Conservation (phyloP, 2,113 vertebrate species). For the Menidia beryllina region DNA sequence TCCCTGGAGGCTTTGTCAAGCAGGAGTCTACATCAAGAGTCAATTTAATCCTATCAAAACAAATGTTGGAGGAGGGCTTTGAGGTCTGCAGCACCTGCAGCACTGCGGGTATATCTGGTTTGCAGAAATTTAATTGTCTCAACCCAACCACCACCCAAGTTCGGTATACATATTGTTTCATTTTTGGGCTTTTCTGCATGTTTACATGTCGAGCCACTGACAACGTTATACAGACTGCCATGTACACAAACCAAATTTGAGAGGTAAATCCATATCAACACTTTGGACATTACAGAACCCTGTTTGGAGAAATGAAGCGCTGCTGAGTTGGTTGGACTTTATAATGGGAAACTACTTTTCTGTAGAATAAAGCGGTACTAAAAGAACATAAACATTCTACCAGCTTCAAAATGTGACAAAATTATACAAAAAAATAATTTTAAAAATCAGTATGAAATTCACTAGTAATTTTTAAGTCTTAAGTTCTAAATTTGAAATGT, state of each 20-base stretch:
- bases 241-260: conserved; percentile 47
- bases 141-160: conserved; percentile 39
- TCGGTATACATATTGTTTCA: conserved; percentile 54
- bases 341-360: conserved; percentile 25
- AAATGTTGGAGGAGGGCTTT: conserved; percentile 34
- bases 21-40: conserved; percentile 38
- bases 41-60: conserved; percentile 62
- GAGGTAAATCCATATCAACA: conserved; percentile 46
- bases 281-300: conserved; percentile 49
- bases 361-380: conserved; percentile 27
- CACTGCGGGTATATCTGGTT: conserved; percentile 15
- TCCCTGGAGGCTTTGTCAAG: conserved; percentile 25
- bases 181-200: conserved; percentile 39
- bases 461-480: conserved; percentile 49
- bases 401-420: conserved; percentile 36
- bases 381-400: conserved; percentile 30
- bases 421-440: conserved; percentile 54
- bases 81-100: conserved; percentile 44
- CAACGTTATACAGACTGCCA: conserved; percentile 43
- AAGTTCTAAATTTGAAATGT: conserved; percentile 60
- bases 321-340: conserved; percentile 34
- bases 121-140: conserved; percentile 36
- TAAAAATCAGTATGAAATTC: conserved; percentile 66
- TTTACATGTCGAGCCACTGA: conserved; percentile 53
- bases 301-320: conserved; percentile 23